Evolutionary conservation across 2,113 vertebrate species (phyloP).

Genomic region (Rhipidura dahli): DNA sequence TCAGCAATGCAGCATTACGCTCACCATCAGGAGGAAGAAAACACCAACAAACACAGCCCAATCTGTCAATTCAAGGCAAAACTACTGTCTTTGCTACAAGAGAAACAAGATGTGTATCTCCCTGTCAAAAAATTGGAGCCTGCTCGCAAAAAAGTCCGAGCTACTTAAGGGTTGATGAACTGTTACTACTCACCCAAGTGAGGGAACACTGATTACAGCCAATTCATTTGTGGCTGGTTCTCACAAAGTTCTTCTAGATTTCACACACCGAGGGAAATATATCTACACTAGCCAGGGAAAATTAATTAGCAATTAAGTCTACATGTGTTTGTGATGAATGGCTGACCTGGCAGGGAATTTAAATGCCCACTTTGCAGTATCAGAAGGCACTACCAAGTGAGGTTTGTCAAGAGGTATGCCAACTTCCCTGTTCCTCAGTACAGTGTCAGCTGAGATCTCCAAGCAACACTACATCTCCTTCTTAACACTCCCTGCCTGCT

Average conservation of each 20-base stretch:
- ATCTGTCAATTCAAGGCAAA: neutral
- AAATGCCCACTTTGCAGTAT: neutral
- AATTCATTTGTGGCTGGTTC: neutral
- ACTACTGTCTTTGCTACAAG: neutral
- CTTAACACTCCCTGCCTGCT: neutral
- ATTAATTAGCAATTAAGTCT: conserved; percentile 26
- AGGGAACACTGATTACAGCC: neutral
- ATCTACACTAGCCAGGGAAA: neutral
- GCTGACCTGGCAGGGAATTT: neutral
- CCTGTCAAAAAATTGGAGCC: neutral
- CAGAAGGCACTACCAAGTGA: neutral
- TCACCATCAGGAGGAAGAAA: neutral
- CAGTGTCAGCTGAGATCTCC: neutral
- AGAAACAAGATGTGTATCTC: conserved; percentile 18
- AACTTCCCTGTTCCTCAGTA: neutral
- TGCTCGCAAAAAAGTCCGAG: neutral
- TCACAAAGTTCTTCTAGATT: neutral
- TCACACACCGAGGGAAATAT: neutral
- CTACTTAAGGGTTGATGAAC: conserved; percentile 49
- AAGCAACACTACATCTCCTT: neutral
- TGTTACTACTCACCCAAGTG: conserved; percentile 11
- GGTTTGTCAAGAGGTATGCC: neutral
- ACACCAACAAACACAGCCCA: neutral
- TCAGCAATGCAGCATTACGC: neutral
- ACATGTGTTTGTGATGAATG: neutral